Base-by-base conservation (phyloP, 53 echinoderm and acorn worm genomes). In the Actinopyga echinites region DNA sequence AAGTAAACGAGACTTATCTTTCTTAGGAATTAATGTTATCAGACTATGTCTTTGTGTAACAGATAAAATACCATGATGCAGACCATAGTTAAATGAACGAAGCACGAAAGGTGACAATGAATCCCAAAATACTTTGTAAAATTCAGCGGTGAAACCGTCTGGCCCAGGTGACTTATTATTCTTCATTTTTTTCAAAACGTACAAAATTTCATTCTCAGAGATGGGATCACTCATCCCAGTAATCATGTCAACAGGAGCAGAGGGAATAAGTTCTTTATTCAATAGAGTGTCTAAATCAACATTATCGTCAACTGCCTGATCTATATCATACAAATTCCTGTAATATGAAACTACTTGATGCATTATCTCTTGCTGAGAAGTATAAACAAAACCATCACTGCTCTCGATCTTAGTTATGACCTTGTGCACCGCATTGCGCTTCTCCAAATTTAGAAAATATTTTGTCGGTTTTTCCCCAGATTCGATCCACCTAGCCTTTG, bases 121-220 rank as follows among this genome's bases (percentile, higher is more conserved):
- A 52, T 56, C 17, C 45, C 83, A 83, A 75, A 88, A 83, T 15
- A 78, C 37, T 45, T 55, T 62, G 1, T 83, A 78, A 79, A 89
- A 81, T 85, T 85, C 89, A 21, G 66, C 69, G 21, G 68, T 85
- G 26, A 89, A 73, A 55, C 89, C 89, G 31, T 89, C 85, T 3
- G 79, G 43, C 26, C 89, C 85, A 38, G 89, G 80, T 15, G 85
- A 80, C 31, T 82, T 69, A 40, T 77, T 85, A 33, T 85, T 58
- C 49, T 78, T 84, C 85, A 74, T 56, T 17, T 25, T 71, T 32
- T 33, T 68, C 30, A 31, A 33, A 71, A 32, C 38, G 20, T 2
- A 25, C 24, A 8, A 71, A 35, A 71, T 37, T 42, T 0, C 73
- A 71, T 40, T 37, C 33, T 20, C 15, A 71, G 24, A 35, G 10